Base-by-base conservation (phyloP, 2,113 vertebrate genomes). In the Acrocephalus arundinaceus region DNA sequence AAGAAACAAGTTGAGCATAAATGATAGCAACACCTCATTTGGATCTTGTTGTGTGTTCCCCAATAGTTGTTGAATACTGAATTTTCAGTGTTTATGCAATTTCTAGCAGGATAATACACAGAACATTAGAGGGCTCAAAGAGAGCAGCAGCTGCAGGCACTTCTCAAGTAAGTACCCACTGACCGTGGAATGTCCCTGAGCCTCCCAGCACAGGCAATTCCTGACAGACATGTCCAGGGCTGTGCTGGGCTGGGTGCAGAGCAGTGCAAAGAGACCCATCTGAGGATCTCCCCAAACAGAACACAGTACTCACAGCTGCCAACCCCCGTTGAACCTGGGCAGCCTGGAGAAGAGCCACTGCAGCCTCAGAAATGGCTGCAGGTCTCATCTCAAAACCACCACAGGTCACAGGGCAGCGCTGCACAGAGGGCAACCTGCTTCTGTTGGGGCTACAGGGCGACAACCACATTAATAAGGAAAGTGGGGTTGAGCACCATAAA, bases 151-250 rank as follows among this genome's bases (percentile, higher is more conserved):
- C 12, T 7, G 14, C 3, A 16, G 37, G n/a, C 7, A 17, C 52
- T 81, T 51, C 37, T 43, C 10, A 43, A 30, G 49, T 7, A 55
- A 46, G 48, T 46, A 54, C 28, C 31, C 25, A 11, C 52, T 39
- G 35, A 28, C 41, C 15, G 19, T 5, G 63, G 33, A n/a, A 45
- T 2, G 23, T 30, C 57, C 9, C 9, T 0, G 15, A 55, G 18
- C 30, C 33, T 79, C 33, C 33, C 33, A 82, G 15, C 18, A 31
- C 1, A 9, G 31, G 39, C 71, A 91, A 37, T 2, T 78, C 55
- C 58, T 6, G 31, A 19, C 35, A 54, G 73, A 77, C 58, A 12
- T 0, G 0, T 51, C 24, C 5, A 57, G 33, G 1, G 1, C 39
- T 28, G 45, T 25, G 77, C 51, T 77, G 59, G 49, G 24, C 10